Base-by-base conservation (phyloP, 1,140 invertebrate species). In the Leptonema lineaticorne region DNA sequence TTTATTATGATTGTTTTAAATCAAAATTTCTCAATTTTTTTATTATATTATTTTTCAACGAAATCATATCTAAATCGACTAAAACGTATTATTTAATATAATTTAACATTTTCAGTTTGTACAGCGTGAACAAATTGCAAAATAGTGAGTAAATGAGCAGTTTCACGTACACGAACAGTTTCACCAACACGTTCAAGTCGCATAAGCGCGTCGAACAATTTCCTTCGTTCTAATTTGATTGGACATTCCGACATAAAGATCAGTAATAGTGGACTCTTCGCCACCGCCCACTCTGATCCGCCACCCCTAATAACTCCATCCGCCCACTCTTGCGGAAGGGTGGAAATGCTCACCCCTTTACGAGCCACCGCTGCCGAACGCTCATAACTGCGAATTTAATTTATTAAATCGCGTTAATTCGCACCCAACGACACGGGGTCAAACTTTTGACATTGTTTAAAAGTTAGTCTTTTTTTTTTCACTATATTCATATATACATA, bases 201-300 rank as follows among this genome's bases (percentile, higher is more conserved):
- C 62, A 64, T 64, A 64, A 64, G 62, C 62, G 64, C 20, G 69
- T 67, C n/a, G 69, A 46, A 71, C 69, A 68, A 71, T 71, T 71
- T 71, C 69, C 69, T 71, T 71, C 69, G 69, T 67, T 71, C 65
- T 71, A 71, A 71, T 71, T 71, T 71, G 69, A 71, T 71, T 71
- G 69, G 69, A 71, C 69, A 71, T 71, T 71, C 64, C 69, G 63
- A 71, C 69, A 71, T 71, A 71, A 71, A 71, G 69, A 71, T 71
- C 69, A 64, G 65, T 63, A 71, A 58, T 64, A 64, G 45, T 64
- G 22, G 62, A n/a, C n/a, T n/a, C n/a, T n/a, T n/a, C n/a, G n/a
- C n/a, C n/a, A n/a, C n/a, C n/a, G n/a, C n/a, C n/a, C n/a, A n/a
- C n/a, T n/a, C n/a, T n/a, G n/a, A n/a, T n/a, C n/a, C n/a, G n/a